These are phyloP conservation scores for Orientallactaga bullata DNA, from an alignment of 2,113 vertebrate genomes.

Conservation along the genomic window DNA sequence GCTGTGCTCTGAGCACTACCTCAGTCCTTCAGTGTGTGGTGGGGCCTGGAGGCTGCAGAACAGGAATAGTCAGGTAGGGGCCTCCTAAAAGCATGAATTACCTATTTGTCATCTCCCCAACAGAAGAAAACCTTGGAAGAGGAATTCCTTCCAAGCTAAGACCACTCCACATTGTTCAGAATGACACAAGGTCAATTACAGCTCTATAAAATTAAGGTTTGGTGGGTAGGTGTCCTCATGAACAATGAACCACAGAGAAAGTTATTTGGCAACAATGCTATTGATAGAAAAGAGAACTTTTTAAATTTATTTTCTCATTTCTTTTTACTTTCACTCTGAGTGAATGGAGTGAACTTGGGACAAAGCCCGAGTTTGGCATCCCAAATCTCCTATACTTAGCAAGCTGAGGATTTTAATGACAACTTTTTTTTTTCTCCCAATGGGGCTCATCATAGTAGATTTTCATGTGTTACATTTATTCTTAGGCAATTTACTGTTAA, in stretches of 20 bases:
- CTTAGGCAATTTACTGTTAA: neutral
- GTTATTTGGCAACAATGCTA: neutral
- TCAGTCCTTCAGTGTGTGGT: neutral
- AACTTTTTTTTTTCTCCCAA: neutral
- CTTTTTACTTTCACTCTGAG: neutral
- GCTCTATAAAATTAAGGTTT: neutral
- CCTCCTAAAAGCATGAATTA: neutral
- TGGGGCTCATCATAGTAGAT: neutral
- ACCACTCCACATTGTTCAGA: too few relatives aligned
- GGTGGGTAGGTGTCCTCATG: neutral
- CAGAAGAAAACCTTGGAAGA: neutral
- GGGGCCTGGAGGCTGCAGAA: neutral
- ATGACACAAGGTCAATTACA: neutral
- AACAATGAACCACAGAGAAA: neutral
- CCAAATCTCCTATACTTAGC: neutral
- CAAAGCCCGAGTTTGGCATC: accelerated
- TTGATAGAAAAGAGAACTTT: neutral
- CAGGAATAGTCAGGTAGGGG: neutral
- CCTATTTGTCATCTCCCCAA: neutral
- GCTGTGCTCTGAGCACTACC: accelerated
- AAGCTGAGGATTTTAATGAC: neutral
- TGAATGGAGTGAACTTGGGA: neutral
- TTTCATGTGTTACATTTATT: neutral
- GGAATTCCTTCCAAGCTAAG: neutral
- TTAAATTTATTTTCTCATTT: neutral